Evolutionary conservation across 1,140 invertebrate genomes (phyloP).

Genomic region (Lasioglossum albipes): DNA sequence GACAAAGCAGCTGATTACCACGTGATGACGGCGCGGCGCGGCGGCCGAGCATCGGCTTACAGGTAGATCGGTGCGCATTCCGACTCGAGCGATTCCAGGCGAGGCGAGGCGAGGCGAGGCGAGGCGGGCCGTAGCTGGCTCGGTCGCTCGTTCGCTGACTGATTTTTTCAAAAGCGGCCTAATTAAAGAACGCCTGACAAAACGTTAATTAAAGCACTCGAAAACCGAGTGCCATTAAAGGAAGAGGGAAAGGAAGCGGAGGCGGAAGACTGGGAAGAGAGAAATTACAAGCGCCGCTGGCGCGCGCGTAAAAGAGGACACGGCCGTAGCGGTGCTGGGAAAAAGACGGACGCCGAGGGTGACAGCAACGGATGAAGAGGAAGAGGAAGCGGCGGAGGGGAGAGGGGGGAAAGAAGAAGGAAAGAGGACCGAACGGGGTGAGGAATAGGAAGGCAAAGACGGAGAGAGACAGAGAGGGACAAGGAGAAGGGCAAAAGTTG

Average conservation of each 20-base stretch:
- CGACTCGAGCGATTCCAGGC: too few relatives aligned
- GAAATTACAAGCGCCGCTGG: slow-evolving; percentile 56
- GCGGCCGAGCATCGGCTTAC: not conserved
- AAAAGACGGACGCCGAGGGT: not conserved
- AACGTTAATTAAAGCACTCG: slow-evolving; percentile 76
- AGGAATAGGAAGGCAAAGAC: not conserved
- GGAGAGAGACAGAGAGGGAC: not conserved
- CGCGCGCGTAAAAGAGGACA: slow-evolving; percentile 48
- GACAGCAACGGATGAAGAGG: not conserved
- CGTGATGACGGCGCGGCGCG: not conserved
- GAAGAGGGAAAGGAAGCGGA: slow-evolving; percentile 44
- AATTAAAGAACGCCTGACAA: slow-evolving; percentile 71
- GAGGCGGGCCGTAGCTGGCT: not conserved
- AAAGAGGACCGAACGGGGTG: not conserved
- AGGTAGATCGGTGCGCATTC: not conserved
- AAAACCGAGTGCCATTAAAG: slow-evolving; percentile 74
- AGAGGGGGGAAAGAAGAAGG: not conserved
- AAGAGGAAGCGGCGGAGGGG: not conserved
- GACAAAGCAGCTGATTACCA: not conserved
- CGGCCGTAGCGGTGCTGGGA: slow-evolving; percentile 18
- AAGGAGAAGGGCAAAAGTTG: slow-evolving; percentile 70
- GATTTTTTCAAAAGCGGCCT: slow-evolving; percentile 74
- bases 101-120: too few relatives aligned
- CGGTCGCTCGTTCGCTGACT: slow-evolving; percentile 45
- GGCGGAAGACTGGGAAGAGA: slow-evolving; percentile 46